Base-by-base conservation (phyloP, 2,797 vertebrate species). In the Molossus alvarezi region DNA sequence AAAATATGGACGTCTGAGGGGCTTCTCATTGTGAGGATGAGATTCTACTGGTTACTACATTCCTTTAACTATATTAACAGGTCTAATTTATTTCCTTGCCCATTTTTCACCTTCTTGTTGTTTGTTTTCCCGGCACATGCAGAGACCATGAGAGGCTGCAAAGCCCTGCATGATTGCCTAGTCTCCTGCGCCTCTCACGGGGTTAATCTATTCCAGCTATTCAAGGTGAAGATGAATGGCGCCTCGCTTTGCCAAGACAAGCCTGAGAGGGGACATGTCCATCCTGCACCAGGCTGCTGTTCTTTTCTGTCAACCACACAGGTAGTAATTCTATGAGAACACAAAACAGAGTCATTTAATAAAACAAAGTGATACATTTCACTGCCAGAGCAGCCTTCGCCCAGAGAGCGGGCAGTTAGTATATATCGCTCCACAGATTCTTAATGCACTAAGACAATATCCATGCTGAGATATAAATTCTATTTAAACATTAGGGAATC, bases 201-300 rank as follows among this genome's bases (percentile, higher is more conserved):
- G 48, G 37, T 81, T 97, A 97, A 96, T 98, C 97, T 96, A 97
- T 93, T 95, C 92, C 65, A 96, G 87, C 89, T 92, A 95, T 96
- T 98, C 95, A 96, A 98, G 95, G 92, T 93, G 94, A 97, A 72
- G 76, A 95, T 65, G 94, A 97, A 98, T 93, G 91, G 84, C 93
- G 96, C 88, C 55, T 88, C 77, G 92, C 80, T 84, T 94, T 95
- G 79, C 62, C 86, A 98, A 84, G 88, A 97, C 86, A 55, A 90
- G 83, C 65, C 90, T 69, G 60, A 82, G 88, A 80, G 91, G n/a
- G 91, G 90, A 96, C 90, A 14, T 88, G 91, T 72, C 93, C 86
- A 88, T 65, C 83, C 94, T 91, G 17, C 88, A 65, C 91, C 53
- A 29, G 9, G n/a, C 80, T 25, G 33, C 76, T 76, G 81, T 92